These are phyloP conservation scores for Nanger granti DNA, from an alignment of 2,113 vertebrate genomes.

Conservation along the genomic window DNA sequence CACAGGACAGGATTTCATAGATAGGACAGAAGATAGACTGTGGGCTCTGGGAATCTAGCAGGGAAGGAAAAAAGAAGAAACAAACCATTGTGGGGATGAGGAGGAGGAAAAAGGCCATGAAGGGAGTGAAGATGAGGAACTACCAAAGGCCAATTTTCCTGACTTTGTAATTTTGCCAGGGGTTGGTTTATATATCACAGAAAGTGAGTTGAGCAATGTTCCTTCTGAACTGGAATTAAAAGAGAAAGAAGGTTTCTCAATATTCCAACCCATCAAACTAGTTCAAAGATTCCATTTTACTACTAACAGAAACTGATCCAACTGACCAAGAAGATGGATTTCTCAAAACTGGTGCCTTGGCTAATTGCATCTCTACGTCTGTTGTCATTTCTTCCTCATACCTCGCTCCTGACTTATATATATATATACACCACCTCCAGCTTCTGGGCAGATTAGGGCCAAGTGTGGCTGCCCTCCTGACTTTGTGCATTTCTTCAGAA, in stretches of 20 bases:
- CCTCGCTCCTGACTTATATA: background rate
- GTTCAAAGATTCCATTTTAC: background rate
- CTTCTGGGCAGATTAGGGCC: conserved; percentile 61
- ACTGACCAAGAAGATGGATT: background rate
- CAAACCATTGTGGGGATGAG: background rate
- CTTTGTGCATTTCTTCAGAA: conserved; percentile 65
- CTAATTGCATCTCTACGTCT: background rate
- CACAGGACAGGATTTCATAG: background rate
- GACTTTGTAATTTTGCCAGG: background rate
- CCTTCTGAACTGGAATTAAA: background rate
- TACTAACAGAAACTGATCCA: background rate
- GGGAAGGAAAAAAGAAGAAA: background rate
- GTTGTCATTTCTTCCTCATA: background rate
- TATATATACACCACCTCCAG: conserved; percentile 17
- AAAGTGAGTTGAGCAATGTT: background rate
- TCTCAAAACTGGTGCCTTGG: background rate
- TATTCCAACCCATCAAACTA: background rate
- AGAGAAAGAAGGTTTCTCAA: background rate
- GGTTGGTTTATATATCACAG: background rate
- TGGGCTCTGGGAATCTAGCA: background rate
- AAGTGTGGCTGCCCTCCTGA: conserved; percentile 67
- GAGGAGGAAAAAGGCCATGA: background rate
- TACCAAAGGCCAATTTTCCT: background rate
- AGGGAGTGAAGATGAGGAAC: background rate
- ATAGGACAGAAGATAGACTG: background rate